Percentiles rank a stretch among this genome's conserved stretches.
Evolutionary conservation across 2,113 vertebrate species (phyloP).

Genomic region (Cinclus mexicanus): DNA sequence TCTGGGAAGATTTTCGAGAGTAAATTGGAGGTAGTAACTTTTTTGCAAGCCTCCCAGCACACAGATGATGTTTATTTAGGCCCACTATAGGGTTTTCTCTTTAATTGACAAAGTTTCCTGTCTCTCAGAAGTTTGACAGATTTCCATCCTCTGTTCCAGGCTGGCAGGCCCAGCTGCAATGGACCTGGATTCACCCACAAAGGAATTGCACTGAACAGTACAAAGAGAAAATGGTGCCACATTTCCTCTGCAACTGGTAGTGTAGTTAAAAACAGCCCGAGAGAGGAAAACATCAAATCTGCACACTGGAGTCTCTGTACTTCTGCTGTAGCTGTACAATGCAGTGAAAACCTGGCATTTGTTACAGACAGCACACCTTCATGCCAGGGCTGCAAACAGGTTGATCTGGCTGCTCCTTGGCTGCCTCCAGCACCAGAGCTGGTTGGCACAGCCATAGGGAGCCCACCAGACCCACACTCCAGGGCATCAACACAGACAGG

Average conservation of each 20-base stretch:
- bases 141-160: background rate
- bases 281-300: background rate
- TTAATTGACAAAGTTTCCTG: background rate
- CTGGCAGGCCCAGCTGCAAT: background rate
- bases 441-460: fast-evolving
- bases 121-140: background rate
- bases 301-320: background rate
- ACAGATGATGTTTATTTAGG: background rate
- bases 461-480: fast-evolving
- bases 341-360: background rate
- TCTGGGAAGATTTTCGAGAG: background rate
- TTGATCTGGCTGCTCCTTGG: background rate
- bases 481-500: fast-evolving
- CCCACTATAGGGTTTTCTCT: background rate
- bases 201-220: background rate
- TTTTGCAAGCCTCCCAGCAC: background rate
- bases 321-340: background rate
- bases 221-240: background rate
- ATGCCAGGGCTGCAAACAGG: background rate
- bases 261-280: background rate
- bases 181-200: background rate
- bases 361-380: background rate
- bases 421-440: fast-evolving
- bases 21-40: background rate
- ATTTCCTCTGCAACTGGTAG: background rate